These are phyloP conservation scores for Cinara cedri DNA, from an alignment of 2,888 invertebrate genomes.

Conservation along the genomic window DNA sequence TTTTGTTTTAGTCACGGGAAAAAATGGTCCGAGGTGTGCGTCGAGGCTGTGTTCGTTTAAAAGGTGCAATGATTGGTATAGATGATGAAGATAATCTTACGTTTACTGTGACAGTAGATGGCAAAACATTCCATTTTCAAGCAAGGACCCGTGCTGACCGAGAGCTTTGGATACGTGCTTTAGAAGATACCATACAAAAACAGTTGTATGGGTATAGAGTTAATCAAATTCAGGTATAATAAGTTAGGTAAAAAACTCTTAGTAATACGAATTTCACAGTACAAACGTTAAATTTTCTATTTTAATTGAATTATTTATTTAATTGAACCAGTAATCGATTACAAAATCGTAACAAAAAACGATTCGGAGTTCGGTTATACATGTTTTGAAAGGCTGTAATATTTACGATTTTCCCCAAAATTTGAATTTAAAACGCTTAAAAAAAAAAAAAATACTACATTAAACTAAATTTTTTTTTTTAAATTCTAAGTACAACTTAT, in stretches of 20 bases:
- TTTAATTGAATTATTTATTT: background rate
- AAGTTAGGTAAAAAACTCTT: background rate
- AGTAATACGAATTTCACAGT: background rate
- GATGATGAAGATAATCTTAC: slow-evolving; percentile 99
- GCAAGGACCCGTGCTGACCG: slow-evolving; percentile 93
- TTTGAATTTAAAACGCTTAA: too few species aligned
- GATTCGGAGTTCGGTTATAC: too few species aligned
- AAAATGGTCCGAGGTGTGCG: slow-evolving; percentile 98
- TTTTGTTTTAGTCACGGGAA: slow-evolving; percentile 83
- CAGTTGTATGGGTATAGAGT: slow-evolving; percentile 70
- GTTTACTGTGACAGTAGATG: slow-evolving; percentile 98
- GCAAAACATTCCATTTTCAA: slow-evolving; percentile 95
- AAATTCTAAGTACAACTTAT: too few species aligned
- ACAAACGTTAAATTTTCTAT: background rate
- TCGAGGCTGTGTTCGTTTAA: slow-evolving; percentile 94
- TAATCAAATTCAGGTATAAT: slow-evolving; percentile 53
- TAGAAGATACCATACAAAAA: slow-evolving; percentile 91
- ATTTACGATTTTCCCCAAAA: too few species aligned
- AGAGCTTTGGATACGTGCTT: slow-evolving; percentile 92
- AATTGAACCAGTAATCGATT: too few species aligned
- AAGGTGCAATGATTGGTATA: slow-evolving; percentile 97
- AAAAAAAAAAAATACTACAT: too few species aligned
- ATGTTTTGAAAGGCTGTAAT: too few species aligned
- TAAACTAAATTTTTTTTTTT: too few species aligned
- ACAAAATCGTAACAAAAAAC: too few species aligned